Evolutionary conservation across 2,888 invertebrate genomes (phyloP), one percentile per base, ranked within the genome.

Genomic region (Cryptocephalus primarius): DNA sequence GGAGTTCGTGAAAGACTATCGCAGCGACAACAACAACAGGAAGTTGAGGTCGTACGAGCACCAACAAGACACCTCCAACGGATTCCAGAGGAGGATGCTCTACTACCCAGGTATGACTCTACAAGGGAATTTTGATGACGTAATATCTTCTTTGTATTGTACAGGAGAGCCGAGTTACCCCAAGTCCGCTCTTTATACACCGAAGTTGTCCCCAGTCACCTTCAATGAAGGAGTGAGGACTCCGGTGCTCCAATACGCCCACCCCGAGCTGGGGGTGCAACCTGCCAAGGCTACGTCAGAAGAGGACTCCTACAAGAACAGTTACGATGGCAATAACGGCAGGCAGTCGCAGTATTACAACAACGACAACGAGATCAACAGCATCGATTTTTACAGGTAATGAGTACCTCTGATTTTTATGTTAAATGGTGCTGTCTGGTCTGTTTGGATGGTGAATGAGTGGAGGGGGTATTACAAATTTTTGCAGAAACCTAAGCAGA

Each of bases 201-300:
- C 82, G 0, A 77, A 77, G 55, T 63, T 72, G 38, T 75, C 78
- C 6, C 72, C 75, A 0, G 71, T 78, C 1, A 76, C 76, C 8
- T 78, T 85, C 50, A 83, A 81, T 50, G 82, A 85, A 55, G 82
- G 83, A 32, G 81, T 82, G 0, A 72, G 86, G 38, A 80, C 83
- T 22, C 86, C 87, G 0, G 84, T 87, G 3, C 71, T 86, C 1
- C 85, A 86, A 59, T 87, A 87, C 60, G 86, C 86, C 1, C 86
- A 87, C 63, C 87, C 87, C 0, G 87, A 87, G 57, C 67, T 86
- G 6, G 87, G 86, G 10, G 80, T 85, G 0, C 86, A 87, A 63
- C 82, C 85, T 0, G 85, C 85, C 1, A 82, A 82, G 66, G 74
- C 74, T 1, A 73, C 72, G 2, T 62, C 64, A 31, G 71, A 72